Evolutionary conservation across 2,888 invertebrate species (phyloP).

Genomic region (Atherix ibis): DNA sequence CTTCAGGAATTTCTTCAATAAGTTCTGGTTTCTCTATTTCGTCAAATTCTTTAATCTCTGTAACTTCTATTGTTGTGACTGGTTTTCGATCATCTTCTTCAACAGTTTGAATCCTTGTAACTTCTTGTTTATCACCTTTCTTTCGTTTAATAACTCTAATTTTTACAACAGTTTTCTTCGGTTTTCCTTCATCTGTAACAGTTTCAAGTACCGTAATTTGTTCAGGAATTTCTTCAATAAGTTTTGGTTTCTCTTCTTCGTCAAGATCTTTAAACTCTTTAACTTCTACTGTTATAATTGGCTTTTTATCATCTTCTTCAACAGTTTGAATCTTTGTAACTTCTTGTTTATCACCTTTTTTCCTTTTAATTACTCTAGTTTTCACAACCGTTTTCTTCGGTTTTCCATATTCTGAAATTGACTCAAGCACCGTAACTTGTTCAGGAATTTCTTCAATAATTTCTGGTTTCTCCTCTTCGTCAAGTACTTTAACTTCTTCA

Average conservation of each 20-base stretch:
- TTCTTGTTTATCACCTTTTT: slow-evolving; percentile 28
- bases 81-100: slow-evolving; percentile 22
- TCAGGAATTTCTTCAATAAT: slow-evolving; percentile 25
- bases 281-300: slow-evolving; percentile 26
- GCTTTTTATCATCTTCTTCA: slow-evolving; percentile 31
- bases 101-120: slow-evolving; percentile 19
- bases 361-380: slow-evolving; percentile 35
- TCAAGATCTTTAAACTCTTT: slow-evolving; percentile 21
- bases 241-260: slow-evolving; percentile 1
- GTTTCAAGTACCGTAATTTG: slow-evolving; percentile 16
- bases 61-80: slow-evolving; percentile 17
- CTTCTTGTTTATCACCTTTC: slow-evolving; percentile 16
- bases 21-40: slow-evolving; percentile 16
- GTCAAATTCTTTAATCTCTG: slow-evolving; percentile 16
- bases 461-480: slow-evolving; percentile 13
- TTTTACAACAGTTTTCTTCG: slow-evolving; percentile 20
- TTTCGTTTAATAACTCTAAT: slow-evolving; percentile 24
- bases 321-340: slow-evolving; percentile 29
- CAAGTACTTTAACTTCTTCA: slow-evolving; percentile 16
- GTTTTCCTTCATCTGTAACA: slow-evolving; percentile 18
- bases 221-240: slow-evolving; percentile 15
- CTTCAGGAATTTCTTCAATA: slow-evolving; percentile 13
- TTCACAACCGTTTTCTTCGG: slow-evolving; percentile 28
- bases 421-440: slow-evolving; percentile 24
- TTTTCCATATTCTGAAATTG: slow-evolving; percentile 29